Conservation (phyloP, 1,140 invertebrate genomes). For the Drosophila oshimai region DNA sequence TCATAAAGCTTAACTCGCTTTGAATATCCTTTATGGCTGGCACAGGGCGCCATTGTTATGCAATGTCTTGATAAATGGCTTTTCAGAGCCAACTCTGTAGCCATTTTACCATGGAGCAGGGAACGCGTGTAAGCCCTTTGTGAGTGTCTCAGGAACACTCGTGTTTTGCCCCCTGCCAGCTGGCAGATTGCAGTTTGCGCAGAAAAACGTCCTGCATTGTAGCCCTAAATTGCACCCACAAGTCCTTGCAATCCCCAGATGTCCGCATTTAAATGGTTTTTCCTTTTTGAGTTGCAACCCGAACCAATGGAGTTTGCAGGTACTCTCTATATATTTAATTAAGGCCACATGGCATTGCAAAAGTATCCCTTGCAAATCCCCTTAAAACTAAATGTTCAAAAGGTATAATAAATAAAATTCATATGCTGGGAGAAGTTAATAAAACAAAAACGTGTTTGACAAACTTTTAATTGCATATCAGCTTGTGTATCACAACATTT, state of each 20-base stretch:
- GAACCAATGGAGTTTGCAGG: slow-evolving; percentile 2
- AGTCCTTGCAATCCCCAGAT: slow-evolving; percentile 13
- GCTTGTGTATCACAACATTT: not conserved
- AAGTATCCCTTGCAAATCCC: not conserved
- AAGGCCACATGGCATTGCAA: not conserved
- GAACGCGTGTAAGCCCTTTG: slow-evolving; percentile 14
- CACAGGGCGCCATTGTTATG: slow-evolving; percentile 40
- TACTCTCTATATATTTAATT: slow-evolving; percentile 15
- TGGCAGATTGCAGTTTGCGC: not conserved
- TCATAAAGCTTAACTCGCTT: slow-evolving; percentile 54
- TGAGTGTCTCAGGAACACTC: slow-evolving; percentile 36
- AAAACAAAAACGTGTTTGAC: not conserved
- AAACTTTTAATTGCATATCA: no score
- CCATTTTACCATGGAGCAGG: not conserved
- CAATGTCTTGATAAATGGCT: slow-evolving; percentile 69
- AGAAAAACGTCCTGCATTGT: not conserved
- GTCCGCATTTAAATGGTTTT: slow-evolving; percentile 20
- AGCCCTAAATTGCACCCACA: slow-evolving; percentile 11
- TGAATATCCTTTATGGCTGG: slow-evolving; percentile 57
- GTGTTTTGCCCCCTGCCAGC: slow-evolving; percentile 13
- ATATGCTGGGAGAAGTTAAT: no score
- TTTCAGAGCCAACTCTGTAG: slow-evolving; percentile 18
- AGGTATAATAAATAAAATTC: no score
- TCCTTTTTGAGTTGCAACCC: not conserved
- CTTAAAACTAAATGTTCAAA: no score